Base-by-base conservation (phyloP, 2,888 invertebrate genomes). In the Opisthograptis luteolata region DNA sequence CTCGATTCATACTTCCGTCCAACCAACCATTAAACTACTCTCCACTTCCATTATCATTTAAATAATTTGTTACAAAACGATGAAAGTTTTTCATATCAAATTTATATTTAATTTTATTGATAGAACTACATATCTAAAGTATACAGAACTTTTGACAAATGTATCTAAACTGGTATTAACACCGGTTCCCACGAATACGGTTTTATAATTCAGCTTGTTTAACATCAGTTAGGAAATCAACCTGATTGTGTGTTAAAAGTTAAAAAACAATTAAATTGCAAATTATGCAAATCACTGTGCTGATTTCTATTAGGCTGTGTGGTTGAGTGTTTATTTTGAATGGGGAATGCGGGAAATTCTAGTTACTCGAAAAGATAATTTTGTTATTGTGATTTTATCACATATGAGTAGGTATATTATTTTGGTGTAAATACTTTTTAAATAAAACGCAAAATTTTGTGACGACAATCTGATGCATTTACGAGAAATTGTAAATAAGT, bases 261-360 rank as follows among this genome's bases (percentile, higher is more conserved):
- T n/a, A n/a, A 50, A 52, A 67, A 69, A 79, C 78, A 79, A 79
- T 79, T 76, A 75, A 73, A 49, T 44, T 28, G 51, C n/a, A 71
- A 67, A 74, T 80, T 81, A 81, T 81, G 76, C 72, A 76, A 81
- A 80, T 76, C 56, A 62, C 48, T 46, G 51, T 42, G 58, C 52
- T 60, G 59, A 68, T 64, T 71, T 74, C 64, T 69, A 67, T 64
- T 64, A 59, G 47, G 51, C 53, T 70, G 70, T 66, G 54, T 66
- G 42, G 54, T 60, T 55, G 52, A 57, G 55, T 50, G 35, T n/a
- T 9, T 17, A n/a, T 22, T 28, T 40, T 40, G 50, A 7, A 2
- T 12, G 42, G 19, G 47, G 30, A 40, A 1, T 2, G 24, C 10
- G 6, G 50, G 1, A 7, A 1, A n/a, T n/a, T 35, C 6, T 34